A percentile compares a stretch with the other conserved stretches of the same genome.
Evolutionary conservation across 2,797 vertebrate species (phyloP).

Genomic region (Phrynocephalus forsythii): DNA sequence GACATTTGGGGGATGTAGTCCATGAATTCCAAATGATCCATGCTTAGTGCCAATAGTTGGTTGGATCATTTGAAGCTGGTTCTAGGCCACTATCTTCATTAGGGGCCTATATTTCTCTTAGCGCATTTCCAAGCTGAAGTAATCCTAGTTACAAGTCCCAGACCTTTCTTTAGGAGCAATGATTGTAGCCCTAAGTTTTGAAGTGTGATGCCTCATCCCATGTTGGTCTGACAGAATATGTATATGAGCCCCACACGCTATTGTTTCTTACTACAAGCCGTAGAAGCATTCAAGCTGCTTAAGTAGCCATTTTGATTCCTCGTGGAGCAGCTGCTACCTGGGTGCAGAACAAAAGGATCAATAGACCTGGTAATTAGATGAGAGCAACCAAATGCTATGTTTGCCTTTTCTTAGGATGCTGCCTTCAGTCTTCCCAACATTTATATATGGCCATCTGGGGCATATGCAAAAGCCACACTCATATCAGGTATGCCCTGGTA

Average conservation of each 20-base stretch:
- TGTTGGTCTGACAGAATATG: background rate
- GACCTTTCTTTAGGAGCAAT: background rate
- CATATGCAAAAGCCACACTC: background rate
- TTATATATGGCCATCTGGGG: background rate
- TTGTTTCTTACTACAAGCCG: background rate
- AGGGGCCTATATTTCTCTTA: background rate
- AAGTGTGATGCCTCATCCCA: background rate
- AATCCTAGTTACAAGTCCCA: background rate
- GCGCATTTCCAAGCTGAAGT: background rate
- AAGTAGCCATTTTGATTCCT: conserved; percentile 10
- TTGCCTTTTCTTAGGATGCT: background rate
- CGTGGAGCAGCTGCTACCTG: conserved; percentile 18
- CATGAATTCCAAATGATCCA: no score
- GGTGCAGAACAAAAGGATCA: conserved; percentile 15
- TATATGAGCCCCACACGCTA: background rate
- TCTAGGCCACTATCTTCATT: background rate
- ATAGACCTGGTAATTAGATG: conserved; percentile 11
- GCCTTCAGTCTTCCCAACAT: background rate
- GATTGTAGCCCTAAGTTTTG: background rate
- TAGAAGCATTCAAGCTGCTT: background rate
- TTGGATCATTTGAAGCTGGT: background rate
- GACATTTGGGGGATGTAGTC: no score
- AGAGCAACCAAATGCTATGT: background rate
- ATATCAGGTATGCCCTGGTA: background rate
- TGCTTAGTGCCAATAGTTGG: no score